A percentile compares a stretch with the other conserved stretches of the same genome.
Conservation (phyloP, 1,140 invertebrate species). For the Spodoptera litura region DNA sequence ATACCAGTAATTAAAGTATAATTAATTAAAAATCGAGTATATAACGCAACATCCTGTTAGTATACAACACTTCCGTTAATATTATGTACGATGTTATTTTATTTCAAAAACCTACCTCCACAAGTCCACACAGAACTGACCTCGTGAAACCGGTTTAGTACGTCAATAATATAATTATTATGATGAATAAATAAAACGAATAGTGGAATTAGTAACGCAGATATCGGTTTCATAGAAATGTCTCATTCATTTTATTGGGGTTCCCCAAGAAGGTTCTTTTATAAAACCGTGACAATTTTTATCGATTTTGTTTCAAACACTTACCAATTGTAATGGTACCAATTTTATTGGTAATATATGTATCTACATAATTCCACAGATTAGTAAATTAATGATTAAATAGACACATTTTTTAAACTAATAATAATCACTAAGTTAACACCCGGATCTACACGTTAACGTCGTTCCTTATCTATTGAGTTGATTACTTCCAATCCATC, state of each 20-base stretch:
- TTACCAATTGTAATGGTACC: too few species aligned
- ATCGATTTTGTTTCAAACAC: too few species aligned
- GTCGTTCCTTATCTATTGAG: too few species aligned
- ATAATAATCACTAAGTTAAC: too few species aligned
- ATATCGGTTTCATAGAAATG: slow-evolving; percentile 12
- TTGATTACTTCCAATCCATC: too few species aligned
- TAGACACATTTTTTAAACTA: too few species aligned
- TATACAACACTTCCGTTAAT: background rate
- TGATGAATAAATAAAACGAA: background rate
- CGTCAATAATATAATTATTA: slow-evolving; percentile 27
- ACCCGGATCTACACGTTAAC: too few species aligned
- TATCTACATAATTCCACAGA: too few species aligned
- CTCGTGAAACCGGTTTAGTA: slow-evolving; percentile 42
- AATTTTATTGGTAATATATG: too few species aligned
- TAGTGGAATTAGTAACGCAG: slow-evolving; percentile 23
- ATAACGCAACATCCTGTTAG: background rate
- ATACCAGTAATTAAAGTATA: background rate
- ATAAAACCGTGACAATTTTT: too few species aligned
- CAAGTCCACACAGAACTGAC: slow-evolving; percentile 6
- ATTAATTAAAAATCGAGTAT: background rate
- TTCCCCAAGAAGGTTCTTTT: too few species aligned
- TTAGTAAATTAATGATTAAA: too few species aligned
- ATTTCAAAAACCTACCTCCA: background rate
- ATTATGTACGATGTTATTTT: background rate
- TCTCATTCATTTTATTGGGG: background rate